Base-by-base conservation (phyloP, 2,888 invertebrate species). In the Bursaphelenchus okinawaensis region DNA sequence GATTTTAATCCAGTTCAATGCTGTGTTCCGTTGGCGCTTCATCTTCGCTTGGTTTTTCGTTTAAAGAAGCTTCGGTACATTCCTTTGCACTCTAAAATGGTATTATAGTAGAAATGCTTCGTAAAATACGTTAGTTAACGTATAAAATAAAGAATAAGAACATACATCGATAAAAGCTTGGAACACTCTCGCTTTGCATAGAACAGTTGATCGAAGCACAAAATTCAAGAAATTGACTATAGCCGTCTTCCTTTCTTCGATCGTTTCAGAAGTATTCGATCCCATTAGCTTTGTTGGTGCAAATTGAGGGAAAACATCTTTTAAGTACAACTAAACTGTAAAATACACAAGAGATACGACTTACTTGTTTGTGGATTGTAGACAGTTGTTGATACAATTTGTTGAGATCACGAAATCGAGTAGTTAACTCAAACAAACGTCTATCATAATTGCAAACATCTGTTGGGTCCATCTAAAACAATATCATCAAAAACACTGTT, bases 121-220 rank as follows among this genome's bases (percentile, higher is more conserved):
- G n/a, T n/a, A n/a, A n/a, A n/a, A n/a, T n/a, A n/a, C n/a, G n/a
- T n/a, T n/a, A n/a, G n/a, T n/a, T n/a, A n/a, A n/a, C n/a, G n/a
- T n/a, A 9, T 12, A 16, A 9, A 20, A 56, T 7, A 19, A 19
- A 24, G 16, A 23, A 20, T 16, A 9, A 9, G 55, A 3, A 67
- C 56, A 31, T 50, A 70, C 70, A 31, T 70, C 70, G 61, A 70
- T 62, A 51, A 70, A 70, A 22, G 56, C 40, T 52, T 70, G 70
- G n/a, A 70, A 55, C 1, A 59, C 63, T 27, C 63, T 50, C 0
- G 70, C 55, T 56, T 70, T 70, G 57, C 70, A 70, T 19, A 70
- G 52, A 8, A 71, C 71, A 22, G 69, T 69, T 54, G 65, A 73
- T 27, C 64, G 62, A 7, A 71, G 60, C 23, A 73, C 73, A 68